Evolutionary conservation across 2,113 vertebrate species (phyloP).

Genomic region (Trochalopteron elliotii): DNA sequence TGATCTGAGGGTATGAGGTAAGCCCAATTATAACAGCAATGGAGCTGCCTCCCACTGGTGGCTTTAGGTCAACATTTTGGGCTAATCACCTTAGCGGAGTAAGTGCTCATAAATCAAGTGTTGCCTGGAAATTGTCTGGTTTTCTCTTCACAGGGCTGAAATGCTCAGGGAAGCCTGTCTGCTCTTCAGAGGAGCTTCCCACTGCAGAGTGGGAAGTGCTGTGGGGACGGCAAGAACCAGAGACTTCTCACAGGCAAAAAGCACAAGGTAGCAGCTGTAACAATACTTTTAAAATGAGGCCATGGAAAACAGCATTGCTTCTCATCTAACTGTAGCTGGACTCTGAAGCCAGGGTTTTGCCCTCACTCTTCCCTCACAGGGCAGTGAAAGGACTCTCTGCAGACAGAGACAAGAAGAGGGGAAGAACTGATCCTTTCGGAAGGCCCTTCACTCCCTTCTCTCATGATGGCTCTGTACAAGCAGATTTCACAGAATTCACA

Average conservation of each 20-base stretch:
- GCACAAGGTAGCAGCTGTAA: neutral
- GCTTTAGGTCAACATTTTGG: conserved; percentile 47
- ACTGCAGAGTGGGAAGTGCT: neutral
- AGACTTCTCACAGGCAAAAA: neutral
- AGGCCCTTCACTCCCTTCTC: neutral
- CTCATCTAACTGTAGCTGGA: neutral
- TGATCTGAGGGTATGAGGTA: conserved; percentile 48
- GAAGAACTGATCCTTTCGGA: neutral
- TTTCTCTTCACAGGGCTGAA: neutral
- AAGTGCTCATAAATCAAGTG: conserved; percentile 19
- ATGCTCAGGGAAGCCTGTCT: neutral
- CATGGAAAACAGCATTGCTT: neutral
- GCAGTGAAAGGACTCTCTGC: neutral
- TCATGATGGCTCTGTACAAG: neutral
- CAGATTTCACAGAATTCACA: neutral
- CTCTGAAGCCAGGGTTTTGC: neutral
- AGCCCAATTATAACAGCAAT: conserved; percentile 30
- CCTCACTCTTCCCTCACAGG: neutral
- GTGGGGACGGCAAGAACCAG: neutral
- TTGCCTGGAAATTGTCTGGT: neutral
- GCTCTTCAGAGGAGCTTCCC: neutral
- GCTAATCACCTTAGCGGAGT: conserved; percentile 46
- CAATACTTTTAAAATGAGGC: neutral
- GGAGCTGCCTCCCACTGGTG: conserved; percentile 21
- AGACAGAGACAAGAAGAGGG: neutral